Percentiles rank a stretch among this genome's conserved stretches.
Evolutionary conservation across 2,888 invertebrate species (phyloP).

Genomic region (Linhomoeus sp.): DNA sequence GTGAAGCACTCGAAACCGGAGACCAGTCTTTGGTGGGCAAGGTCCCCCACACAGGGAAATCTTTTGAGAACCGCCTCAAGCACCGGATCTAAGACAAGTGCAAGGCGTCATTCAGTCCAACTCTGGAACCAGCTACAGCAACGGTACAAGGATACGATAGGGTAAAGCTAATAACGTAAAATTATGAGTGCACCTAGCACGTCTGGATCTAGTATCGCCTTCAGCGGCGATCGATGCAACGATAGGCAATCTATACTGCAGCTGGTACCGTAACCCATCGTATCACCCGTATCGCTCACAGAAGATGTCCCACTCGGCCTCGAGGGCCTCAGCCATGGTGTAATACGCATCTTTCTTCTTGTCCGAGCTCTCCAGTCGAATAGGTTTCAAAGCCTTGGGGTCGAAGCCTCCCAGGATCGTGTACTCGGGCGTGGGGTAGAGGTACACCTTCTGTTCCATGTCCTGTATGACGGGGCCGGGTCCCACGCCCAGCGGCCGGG

Average conservation of each 20-base stretch:
- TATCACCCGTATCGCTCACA: no score
- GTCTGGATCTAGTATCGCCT: no score
- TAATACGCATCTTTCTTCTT: constrained; percentile 34
- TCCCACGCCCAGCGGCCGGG: no score
- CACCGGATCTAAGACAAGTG: constrained; percentile 53
- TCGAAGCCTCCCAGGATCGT: constrained; percentile 21
- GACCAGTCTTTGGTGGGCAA: constrained; percentile 54
- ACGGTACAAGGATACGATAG: no score
- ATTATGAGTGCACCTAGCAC: no score
- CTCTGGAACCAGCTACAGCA: no score
- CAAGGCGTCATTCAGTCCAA: no score
- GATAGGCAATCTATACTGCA: no score
- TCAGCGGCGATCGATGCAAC: no score
- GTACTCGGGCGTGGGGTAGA: constrained; percentile 36
- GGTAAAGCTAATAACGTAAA: no score
- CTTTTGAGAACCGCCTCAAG: constrained; percentile 63
- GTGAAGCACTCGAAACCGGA: constrained; percentile 87
- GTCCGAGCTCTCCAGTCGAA: constrained; percentile 11
- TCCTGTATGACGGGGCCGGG: constrained; percentile 47
- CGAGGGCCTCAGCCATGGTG: constrained; percentile 26
- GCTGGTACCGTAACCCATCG: no score
- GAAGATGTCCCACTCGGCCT: constrained; percentile 80
- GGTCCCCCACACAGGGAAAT: constrained; percentile 54
- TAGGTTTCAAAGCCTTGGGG: constrained; percentile 8
- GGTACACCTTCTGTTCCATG: constrained; percentile 64